Evolutionary conservation across 2,888 invertebrate species (phyloP).

Genomic region (Epirrhoe tristata): DNA sequence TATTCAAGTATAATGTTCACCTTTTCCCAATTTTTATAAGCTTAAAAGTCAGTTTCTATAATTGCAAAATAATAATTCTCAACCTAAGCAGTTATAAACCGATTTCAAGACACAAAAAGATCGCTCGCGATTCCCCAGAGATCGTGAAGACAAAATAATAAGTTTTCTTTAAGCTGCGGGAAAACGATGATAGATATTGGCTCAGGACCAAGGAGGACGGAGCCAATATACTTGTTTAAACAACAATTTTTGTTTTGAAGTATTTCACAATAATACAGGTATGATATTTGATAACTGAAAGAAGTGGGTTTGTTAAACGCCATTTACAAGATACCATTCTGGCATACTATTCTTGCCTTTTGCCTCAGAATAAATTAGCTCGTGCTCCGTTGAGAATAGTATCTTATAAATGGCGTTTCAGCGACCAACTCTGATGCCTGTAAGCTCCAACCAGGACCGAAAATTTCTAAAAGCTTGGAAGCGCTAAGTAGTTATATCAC

Average conservation of each 20-base stretch:
- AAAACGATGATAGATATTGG: conserved; percentile 45
- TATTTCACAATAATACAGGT: conserved; percentile 25
- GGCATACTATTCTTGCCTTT: too few relatives aligned
- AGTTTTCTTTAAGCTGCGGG: conserved; percentile 47
- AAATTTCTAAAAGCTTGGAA: too few relatives aligned
- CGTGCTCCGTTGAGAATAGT: too few relatives aligned
- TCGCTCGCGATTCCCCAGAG: conserved; percentile 37
- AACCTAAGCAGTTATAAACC: conserved; percentile 43
- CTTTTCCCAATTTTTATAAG: background rate
- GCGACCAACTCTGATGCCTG: too few relatives aligned
- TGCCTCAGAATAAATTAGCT: too few relatives aligned
- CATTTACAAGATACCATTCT: too few relatives aligned
- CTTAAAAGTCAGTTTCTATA: background rate
- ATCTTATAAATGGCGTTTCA: too few relatives aligned
- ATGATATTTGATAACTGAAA: background rate
- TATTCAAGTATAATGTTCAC: background rate
- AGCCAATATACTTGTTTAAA: conserved; percentile 43
- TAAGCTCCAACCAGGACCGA: too few relatives aligned
- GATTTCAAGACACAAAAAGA: conserved; percentile 42
- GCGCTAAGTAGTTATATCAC: too few relatives aligned
- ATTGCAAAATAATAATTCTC: conserved; percentile 37
- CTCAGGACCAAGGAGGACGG: conserved; percentile 41
- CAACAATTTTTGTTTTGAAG: conserved; percentile 34
- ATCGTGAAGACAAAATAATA: conserved; percentile 46
- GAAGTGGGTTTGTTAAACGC: too few relatives aligned